Percentiles rank a stretch among this genome's conserved stretches.
Conservation (phyloP, 1,140 invertebrate species). For the Lasioglossum baleicum region DNA sequence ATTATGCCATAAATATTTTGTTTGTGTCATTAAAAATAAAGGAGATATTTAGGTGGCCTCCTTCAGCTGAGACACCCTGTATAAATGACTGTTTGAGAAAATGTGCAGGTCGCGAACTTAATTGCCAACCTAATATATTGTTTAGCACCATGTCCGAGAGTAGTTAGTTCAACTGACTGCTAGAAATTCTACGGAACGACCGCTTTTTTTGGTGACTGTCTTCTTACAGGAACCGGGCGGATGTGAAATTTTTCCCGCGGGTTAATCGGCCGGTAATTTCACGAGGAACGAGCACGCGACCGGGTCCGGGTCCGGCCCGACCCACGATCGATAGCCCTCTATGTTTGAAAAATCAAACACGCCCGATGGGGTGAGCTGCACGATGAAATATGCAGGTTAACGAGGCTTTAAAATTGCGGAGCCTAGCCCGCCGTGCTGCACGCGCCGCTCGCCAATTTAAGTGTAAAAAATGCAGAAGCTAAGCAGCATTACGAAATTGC, state of each 20-base stretch:
- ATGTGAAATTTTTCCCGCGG: not conserved
- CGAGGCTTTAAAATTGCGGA: constrained; percentile 22
- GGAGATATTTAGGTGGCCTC: too few relatives aligned
- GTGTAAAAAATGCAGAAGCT: constrained; percentile 15
- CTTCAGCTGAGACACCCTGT: too few relatives aligned
- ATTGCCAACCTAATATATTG: too few relatives aligned
- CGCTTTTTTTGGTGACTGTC: not conserved
- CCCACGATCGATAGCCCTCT: not conserved
- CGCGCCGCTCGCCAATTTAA: constrained; percentile 1
- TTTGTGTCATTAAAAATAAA: too few relatives aligned
- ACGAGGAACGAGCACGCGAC: not conserved
- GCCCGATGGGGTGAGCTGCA: not conserved
- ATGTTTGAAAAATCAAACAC: constrained; percentile 23
- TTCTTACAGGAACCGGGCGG: not conserved
- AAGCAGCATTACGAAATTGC: constrained; percentile 8
- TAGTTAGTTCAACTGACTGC: too few relatives aligned
- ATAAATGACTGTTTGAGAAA: too few relatives aligned
- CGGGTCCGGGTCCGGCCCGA: not conserved
- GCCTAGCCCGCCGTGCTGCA: too few relatives aligned
- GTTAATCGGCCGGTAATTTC: constrained; percentile 2
- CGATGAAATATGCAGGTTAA: constrained; percentile 33
- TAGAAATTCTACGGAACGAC: too few relatives aligned
- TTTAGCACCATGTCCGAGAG: too few relatives aligned
- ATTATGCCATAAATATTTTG: too few relatives aligned
- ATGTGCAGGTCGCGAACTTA: too few relatives aligned